Conservation (phyloP, 2,113 vertebrate genomes). For the Ceuthmochares aereus region DNA sequence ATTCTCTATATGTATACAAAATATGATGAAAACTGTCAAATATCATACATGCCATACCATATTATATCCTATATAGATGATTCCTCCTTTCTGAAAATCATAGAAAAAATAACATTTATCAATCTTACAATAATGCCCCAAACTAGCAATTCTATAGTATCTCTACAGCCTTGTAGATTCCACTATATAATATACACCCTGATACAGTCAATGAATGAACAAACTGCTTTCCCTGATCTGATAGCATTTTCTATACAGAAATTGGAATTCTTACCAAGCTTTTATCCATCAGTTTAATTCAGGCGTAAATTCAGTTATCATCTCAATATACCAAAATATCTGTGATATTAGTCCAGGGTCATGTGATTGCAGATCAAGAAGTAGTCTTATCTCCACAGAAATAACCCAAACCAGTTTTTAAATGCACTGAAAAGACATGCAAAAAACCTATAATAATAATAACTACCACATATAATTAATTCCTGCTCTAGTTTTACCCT, state of each 20-base stretch:
- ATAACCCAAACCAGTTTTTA: conserved; percentile 2
- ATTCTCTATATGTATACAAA: not conserved
- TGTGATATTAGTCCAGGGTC: conserved; percentile 10
- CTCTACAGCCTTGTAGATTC: not conserved
- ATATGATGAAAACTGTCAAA: not conserved
- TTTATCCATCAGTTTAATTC: conserved; percentile 35
- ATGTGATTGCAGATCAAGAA: conserved; percentile 7
- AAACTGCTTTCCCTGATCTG: conserved; percentile 6
- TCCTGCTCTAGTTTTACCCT: not conserved
- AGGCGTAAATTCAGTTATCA: conserved; percentile 28
- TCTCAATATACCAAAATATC: conserved; percentile 27
- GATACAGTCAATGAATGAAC: conserved; percentile 24
- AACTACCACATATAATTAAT: not conserved
- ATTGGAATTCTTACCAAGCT: conserved; percentile 18
- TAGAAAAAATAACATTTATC: not conserved
- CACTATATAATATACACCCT: conserved; percentile 12
- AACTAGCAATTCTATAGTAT: not conserved
- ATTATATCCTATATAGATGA: not conserved
- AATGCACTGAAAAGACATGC: conserved; percentile 27
- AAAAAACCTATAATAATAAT: not conserved
- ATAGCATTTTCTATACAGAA: not conserved
- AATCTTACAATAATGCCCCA: not conserved
- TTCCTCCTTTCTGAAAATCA: not conserved
- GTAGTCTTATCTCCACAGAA: conserved; percentile 1
- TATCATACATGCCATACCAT: not conserved